phyloP scores from a whole-genome alignment of 1,140 invertebrate species.

The Agrilus planipennis region DNA sequence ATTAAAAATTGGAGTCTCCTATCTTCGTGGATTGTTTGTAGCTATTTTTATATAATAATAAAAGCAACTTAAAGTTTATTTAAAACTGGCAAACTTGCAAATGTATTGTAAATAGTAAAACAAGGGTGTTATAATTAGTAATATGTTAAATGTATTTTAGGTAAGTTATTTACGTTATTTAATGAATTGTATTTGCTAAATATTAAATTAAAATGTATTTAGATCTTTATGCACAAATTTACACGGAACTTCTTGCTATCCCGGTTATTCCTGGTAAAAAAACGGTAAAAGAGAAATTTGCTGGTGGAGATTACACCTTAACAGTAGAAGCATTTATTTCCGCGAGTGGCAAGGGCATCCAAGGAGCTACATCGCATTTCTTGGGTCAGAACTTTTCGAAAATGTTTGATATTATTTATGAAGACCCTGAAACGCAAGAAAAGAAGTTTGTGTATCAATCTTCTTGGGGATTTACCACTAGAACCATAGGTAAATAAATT shows the following conservation, averaged over 20 bases:
- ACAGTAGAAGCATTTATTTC: slow-evolving; percentile 94
- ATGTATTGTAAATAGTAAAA: no score
- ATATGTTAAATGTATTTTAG: no score
- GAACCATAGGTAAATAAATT: background rate
- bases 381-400: slow-evolving; percentile 98
- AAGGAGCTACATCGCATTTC: slow-evolving; percentile 96
- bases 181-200: no score
- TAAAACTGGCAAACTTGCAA: no score
- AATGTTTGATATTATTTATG: slow-evolving; percentile 97
- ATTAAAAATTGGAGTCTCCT: no score
- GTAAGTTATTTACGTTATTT: no score
- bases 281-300: slow-evolving; percentile 99
- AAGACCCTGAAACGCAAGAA: slow-evolving; percentile 83
- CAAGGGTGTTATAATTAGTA: no score
- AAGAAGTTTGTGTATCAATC: slow-evolving; percentile 93
- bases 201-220: no score
- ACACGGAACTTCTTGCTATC: slow-evolving; percentile 86
- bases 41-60: no score
- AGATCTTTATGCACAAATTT: slow-evolving; percentile 81
- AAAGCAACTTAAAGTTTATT: no score
- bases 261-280: slow-evolving; percentile 93
- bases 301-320: slow-evolving; percentile 94
- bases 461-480: slow-evolving; percentile 52
- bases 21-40: no score
- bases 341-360: slow-evolving; percentile 88